These are phyloP conservation scores for Leptinotarsa juncta DNA, from an alignment of 2,888 invertebrate genomes.

Conservation along the genomic window DNA sequence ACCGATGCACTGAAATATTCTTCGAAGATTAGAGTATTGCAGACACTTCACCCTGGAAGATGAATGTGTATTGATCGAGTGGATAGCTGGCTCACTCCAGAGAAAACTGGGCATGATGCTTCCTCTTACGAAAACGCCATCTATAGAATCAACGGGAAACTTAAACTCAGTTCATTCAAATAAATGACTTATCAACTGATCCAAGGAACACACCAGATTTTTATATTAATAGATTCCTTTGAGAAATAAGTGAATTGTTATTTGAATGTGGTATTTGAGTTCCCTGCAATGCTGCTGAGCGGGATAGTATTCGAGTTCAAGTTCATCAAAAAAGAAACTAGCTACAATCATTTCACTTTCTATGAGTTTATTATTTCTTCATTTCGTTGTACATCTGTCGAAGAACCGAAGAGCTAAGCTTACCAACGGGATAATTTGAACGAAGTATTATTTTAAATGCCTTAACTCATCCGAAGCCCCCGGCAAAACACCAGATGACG, in stretches of 20 bases:
- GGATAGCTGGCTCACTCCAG: no score
- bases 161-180: no score
- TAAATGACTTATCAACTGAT: no score
- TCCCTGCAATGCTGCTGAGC: not conserved
- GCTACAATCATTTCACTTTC: slow-evolving; percentile 20
- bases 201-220: no score
- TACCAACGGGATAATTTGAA: slow-evolving; percentile 16
- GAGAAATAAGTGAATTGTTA: not conserved
- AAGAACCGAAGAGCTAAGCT: not conserved
- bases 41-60: no score
- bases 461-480: slow-evolving; percentile 23
- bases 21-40: no score
- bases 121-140: no score
- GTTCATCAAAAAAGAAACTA: slow-evolving; percentile 19
- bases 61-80: no score
- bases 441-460: slow-evolving; percentile 9
- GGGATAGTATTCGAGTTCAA: not conserved
- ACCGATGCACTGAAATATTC: no score
- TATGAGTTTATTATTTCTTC: slow-evolving; percentile 13
- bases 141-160: no score
- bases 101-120: no score
- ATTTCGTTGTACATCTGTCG: slow-evolving; percentile 21
- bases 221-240: no score
- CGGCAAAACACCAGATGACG: slow-evolving; percentile 42
- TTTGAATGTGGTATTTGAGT: not conserved